A percentile compares a stretch with the other conserved stretches of the same genome.
Evolutionary conservation across 1,140 invertebrate genomes (phyloP).

Genomic region (Drosophila arawakana): DNA sequence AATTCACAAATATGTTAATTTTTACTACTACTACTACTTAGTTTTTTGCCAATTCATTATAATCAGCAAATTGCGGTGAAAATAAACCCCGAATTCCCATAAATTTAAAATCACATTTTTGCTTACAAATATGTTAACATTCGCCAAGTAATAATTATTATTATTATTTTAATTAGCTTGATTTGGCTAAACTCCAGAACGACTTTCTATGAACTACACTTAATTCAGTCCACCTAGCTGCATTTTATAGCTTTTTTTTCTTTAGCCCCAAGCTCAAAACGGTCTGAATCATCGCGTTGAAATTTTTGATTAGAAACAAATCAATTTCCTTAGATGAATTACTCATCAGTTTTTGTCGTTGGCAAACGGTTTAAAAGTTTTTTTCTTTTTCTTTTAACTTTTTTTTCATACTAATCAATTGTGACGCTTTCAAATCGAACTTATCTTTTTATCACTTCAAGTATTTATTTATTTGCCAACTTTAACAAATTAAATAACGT

Average conservation of each 20-base stretch:
- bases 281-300: background rate
- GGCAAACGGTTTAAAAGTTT: conserved; percentile 7
- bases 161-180: conserved; percentile 26
- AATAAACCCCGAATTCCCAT: conserved; percentile 9
- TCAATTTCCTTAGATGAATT: conserved; percentile 6
- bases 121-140: background rate
- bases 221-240: background rate
- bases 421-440: conserved; percentile 7
- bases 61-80: conserved; percentile 44
- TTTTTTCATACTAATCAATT: conserved; percentile 8
- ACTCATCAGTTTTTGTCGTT: conserved; percentile 25
- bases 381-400: background rate
- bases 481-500: background rate
- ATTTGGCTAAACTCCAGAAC: conserved; percentile 15
- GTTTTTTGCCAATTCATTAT: conserved; percentile 39
- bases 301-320: conserved; percentile 17
- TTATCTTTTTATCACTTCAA: conserved; percentile 26
- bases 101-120: conserved; percentile 10
- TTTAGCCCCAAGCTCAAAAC: background rate
- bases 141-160: conserved; percentile 25
- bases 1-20: conserved; percentile 31
- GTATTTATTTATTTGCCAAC: conserved; percentile 23
- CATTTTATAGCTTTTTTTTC: conserved; percentile 19
- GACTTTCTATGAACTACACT: conserved; percentile 40
- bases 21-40: background rate